Conservation (phyloP, 2,888 invertebrate genomes). For the Euspilapteryx auroguttella region DNA sequence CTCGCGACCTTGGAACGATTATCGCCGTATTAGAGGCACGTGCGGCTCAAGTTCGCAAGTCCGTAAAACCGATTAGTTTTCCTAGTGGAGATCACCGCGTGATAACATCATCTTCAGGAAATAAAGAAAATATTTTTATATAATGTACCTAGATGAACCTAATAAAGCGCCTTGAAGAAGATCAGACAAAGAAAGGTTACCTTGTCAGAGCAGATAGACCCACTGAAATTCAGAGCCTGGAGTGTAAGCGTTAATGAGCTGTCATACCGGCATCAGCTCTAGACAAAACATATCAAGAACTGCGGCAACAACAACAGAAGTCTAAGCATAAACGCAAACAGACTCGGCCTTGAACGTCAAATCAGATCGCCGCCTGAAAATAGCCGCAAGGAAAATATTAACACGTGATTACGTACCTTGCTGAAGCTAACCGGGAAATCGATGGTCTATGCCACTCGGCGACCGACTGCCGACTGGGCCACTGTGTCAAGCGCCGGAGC, state of each 20-base stretch:
- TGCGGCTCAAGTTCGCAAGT: slow-evolving; percentile 19
- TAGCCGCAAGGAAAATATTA: slow-evolving; percentile 50
- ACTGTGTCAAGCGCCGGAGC: slow-evolving; percentile 58
- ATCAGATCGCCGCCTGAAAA: slow-evolving; percentile 52
- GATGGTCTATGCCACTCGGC: slow-evolving; percentile 57
- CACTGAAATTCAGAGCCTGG: too few species aligned
- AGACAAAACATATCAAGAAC: too few species aligned
- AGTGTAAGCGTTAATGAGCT: too few species aligned
- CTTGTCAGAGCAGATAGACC: too few species aligned
- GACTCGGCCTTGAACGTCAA: slow-evolving; percentile 52
- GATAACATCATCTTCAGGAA: too few species aligned
- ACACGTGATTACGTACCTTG: slow-evolving; percentile 58
- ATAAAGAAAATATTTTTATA: too few species aligned
- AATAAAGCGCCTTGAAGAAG: too few species aligned
- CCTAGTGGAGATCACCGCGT: too few species aligned
- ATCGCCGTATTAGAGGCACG: slow-evolving; percentile 21
- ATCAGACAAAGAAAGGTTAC: too few species aligned
- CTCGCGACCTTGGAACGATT: too few species aligned
- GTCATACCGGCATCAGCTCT: too few species aligned
- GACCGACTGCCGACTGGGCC: slow-evolving; percentile 61
- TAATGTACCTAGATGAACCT: too few species aligned
- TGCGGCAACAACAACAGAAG: slow-evolving; percentile 23
- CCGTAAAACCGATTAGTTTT: slow-evolving; percentile 40
- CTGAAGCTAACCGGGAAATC: slow-evolving; percentile 50
- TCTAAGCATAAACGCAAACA: slow-evolving; percentile 45